Conservation (phyloP, 1,140 invertebrate species). For the Sitobion miscanthi region DNA sequence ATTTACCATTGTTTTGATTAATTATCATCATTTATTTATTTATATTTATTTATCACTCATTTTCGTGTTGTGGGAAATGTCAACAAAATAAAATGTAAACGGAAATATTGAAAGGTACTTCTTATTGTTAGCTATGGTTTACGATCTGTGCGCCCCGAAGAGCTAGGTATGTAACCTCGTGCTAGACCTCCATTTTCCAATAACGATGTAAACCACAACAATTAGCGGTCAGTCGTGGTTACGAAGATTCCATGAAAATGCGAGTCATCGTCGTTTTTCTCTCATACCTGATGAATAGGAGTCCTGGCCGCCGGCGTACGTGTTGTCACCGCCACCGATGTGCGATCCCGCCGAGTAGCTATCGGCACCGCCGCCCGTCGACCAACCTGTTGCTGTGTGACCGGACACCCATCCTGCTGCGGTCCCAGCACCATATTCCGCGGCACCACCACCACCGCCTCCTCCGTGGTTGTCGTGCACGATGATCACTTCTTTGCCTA, state of each 20-base stretch:
- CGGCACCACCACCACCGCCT: conserved; percentile 25
- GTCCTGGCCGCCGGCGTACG: conserved; percentile 55
- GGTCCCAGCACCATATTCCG: conserved; percentile 57
- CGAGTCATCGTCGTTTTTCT: neutral
- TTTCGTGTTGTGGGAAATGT: neutral
- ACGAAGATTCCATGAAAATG: neutral
- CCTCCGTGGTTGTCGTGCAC: conserved; percentile 57
- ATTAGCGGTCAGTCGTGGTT: neutral
- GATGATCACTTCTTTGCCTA: conserved; percentile 58
- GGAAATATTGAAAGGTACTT: neutral
- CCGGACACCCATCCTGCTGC: conserved; percentile 58
- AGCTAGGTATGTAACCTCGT: neutral
- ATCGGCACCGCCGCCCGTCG: conserved; percentile 56
- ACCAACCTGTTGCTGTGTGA: conserved; percentile 57
- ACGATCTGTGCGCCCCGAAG: neutral
- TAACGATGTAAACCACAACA: neutral
- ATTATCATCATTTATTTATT: neutral
- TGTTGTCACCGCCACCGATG: conserved; percentile 53
- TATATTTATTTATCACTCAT: neutral
- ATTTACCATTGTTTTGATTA: neutral
- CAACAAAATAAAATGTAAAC: neutral
- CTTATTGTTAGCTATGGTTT: neutral
- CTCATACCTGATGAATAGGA: conserved; percentile 36
- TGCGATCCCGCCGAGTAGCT: conserved; percentile 56
- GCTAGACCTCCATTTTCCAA: neutral